These are phyloP conservation scores for Crotalus viridis DNA, from an alignment of 2,113 vertebrate genomes.

Conservation along the genomic window DNA sequence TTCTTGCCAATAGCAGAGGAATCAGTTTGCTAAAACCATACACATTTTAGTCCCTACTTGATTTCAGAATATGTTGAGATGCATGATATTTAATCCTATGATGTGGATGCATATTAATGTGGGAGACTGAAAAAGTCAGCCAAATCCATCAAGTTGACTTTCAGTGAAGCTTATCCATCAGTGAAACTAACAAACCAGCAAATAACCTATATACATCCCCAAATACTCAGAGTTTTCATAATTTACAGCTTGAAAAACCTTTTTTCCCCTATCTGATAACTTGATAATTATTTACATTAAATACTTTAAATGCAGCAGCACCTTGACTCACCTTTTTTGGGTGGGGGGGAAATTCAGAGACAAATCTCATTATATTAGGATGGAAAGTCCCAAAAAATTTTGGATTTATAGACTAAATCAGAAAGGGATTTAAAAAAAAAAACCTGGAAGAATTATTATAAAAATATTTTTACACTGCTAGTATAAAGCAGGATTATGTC, in stretches of 20 bases:
- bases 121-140: not conserved
- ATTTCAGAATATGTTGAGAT: not conserved
- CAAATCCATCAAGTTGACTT: not conserved
- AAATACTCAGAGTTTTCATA: not conserved
- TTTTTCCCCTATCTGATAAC: not conserved
- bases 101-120: not conserved
- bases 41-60: not conserved
- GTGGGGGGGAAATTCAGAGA: not conserved
- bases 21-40: not conserved
- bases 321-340: not conserved
- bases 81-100: not conserved
- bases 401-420: not conserved
- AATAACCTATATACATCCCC: not conserved
- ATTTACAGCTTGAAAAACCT: not conserved
- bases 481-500: not conserved
- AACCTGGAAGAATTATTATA: not conserved
- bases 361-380: not conserved
- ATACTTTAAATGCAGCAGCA: not conserved
- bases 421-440: not conserved
- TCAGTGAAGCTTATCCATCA: not conserved
- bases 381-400: not conserved
- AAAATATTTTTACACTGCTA: not conserved
- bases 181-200: not conserved
- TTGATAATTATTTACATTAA: not conserved
- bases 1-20: not conserved